A percentile compares a stretch with the other conserved stretches of the same genome.
These are phyloP conservation scores for Chanos chanos DNA, from an alignment of 2,797 vertebrate species.

Conservation along the genomic window DNA sequence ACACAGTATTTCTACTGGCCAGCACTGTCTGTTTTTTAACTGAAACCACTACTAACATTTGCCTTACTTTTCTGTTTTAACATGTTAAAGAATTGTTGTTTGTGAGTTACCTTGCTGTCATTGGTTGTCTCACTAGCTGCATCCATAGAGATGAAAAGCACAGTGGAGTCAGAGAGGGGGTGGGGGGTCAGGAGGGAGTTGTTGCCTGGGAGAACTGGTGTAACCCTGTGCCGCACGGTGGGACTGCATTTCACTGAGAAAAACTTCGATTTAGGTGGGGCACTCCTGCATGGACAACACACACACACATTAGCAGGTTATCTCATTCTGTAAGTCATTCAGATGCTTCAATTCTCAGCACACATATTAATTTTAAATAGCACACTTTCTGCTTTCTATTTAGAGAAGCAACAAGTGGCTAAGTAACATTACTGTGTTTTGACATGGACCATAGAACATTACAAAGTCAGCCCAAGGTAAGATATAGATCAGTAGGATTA, in stretches of 20 bases:
- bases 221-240: slow-evolving; percentile 67
- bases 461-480: too few relatives aligned
- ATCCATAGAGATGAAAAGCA: slow-evolving; percentile 76
- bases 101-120: slow-evolving; percentile 79
- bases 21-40: too few relatives aligned
- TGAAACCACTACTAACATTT: too few relatives aligned
- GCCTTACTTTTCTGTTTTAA: background rate
- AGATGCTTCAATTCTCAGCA: too few relatives aligned
- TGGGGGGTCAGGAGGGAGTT: slow-evolving; percentile 36
- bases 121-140: slow-evolving; percentile 71
- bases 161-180: slow-evolving; percentile 48
- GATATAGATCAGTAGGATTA: too few relatives aligned
- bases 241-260: slow-evolving; percentile 79
- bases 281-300: slow-evolving; percentile 65
- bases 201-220: slow-evolving; percentile 8
- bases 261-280: slow-evolving; percentile 71
- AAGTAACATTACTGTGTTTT: too few relatives aligned
- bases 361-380: background rate
- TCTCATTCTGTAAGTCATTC: too few relatives aligned
- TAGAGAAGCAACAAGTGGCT: slow-evolving; percentile 28
- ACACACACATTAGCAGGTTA: too few relatives aligned
- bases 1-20: too few relatives aligned
- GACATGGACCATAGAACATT: too few relatives aligned
- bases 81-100: background rate
- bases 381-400: slow-evolving; percentile 24